phyloP scores from a whole-genome alignment of 2,113 vertebrate species.

The Sebastes schlegelii region DNA sequence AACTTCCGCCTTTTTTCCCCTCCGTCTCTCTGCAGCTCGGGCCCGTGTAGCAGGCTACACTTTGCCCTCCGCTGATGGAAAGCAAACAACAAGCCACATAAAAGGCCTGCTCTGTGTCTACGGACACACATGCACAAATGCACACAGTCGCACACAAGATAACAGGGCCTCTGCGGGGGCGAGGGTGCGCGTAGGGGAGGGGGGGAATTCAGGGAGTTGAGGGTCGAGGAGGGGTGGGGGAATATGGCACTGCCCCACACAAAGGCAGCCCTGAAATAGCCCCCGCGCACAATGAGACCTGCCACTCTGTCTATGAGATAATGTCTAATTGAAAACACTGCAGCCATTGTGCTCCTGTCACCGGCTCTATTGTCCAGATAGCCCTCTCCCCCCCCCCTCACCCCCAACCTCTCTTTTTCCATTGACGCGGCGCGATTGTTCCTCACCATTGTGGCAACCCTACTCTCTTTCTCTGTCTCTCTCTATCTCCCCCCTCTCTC shows the following conservation, averaged over 20 bases:
- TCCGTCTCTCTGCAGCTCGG: constrained; percentile 10
- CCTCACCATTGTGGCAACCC: constrained; percentile 96
- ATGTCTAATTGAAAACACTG: constrained; percentile 99
- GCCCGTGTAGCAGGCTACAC: constrained; percentile 41
- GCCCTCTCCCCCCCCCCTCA: constrained; percentile 74
- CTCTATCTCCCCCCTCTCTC: constrained; percentile 72
- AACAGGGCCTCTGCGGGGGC: constrained; percentile 65
- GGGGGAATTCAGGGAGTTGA: constrained; percentile 68
- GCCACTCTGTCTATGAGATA: constrained; percentile 99
- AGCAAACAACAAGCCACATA: constrained; percentile 69
- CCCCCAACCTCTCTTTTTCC: constrained; percentile 84
- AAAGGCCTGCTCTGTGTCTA: constrained; percentile 64
- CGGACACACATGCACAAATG: constrained; percentile 46
- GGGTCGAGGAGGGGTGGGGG: constrained; percentile 88
- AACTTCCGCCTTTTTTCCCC: not conserved
- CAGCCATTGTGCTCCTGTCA: constrained; percentile 99
- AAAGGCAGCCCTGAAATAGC: constrained; percentile 99
- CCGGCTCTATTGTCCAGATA: constrained; percentile 95
- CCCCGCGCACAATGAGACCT: constrained; percentile 92
- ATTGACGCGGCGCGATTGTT: constrained; percentile 99
- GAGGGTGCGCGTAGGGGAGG: constrained; percentile 26
- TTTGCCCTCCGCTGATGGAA: constrained; percentile 67
- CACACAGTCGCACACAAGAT: constrained; percentile 62
- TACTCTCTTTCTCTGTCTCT: constrained; percentile 73
- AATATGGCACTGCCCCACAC: constrained; percentile 92